Evolutionary conservation across 2,113 vertebrate species (phyloP), one percentile per base, ranked within the genome.

Genomic region (Nanger granti): DNA sequence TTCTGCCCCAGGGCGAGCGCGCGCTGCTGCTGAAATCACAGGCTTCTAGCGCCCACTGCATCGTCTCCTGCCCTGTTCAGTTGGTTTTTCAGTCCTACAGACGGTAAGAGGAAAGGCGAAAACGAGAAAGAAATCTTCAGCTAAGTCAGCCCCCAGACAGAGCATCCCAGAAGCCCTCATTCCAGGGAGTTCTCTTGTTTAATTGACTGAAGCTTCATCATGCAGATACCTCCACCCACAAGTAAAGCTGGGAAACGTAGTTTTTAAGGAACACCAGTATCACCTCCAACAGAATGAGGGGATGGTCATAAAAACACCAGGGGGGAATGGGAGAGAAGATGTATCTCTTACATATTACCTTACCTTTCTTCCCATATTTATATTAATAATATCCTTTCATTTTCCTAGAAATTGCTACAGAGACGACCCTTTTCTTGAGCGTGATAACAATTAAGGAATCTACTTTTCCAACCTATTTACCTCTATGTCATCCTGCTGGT

Each of bases 401-500:
- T 59, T 60, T 60, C 17, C 47, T 94, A 44, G 41, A 87, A 60
- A 59, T 26, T 62, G 15, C 5, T 64, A 6, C 14, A 87, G 55
- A 88, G 37, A 47, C 1, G 2, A 4, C 29, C 13, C 13, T 89
- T 76, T 91, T 28, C 37, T 66, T 49, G 9, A 69, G 6, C 28
- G 4, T 22, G 37, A 49, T 2, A 22, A 3, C 5, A 57, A 2
- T 1, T 10, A 18, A 1, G 34, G 31, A 85, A 13, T 34, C 28
- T 60, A 11, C 13, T 49, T 34, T 64, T 12, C 20, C 15, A 28
- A 90, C 2, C n/a, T 24, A 29, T 28, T 41, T 49, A 34, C 1
- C 20, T 79, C 24, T 14, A 2, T 44, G 24, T 44, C 73, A 41
- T 44, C 2, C 13, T 28, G 41, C 7, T 24, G 20, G 5, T 4